These are phyloP conservation scores for Drosophila sturtevanti DNA, from an alignment of 1,140 invertebrate genomes.

Conservation along the genomic window DNA sequence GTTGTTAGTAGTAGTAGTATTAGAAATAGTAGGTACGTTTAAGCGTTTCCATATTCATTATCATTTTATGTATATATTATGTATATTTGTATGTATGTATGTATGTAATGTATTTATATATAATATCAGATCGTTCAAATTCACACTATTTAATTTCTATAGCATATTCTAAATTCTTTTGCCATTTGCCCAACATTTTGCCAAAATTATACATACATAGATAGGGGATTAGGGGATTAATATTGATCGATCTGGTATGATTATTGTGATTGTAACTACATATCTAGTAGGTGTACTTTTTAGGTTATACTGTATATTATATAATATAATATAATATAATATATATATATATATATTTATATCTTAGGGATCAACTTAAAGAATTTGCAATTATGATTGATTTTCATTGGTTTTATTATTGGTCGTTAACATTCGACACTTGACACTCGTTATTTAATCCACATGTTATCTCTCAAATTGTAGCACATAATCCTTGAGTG, in stretches of 20 bases:
- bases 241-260: slow-evolving; percentile 3
- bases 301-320: slow-evolving; percentile 14
- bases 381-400: slow-evolving; percentile 62
- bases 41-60: slow-evolving; percentile 56
- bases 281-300: slow-evolving; percentile 26
- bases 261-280: slow-evolving; percentile 29
- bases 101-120: slow-evolving; percentile 3
- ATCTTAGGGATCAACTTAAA: slow-evolving; percentile 33
- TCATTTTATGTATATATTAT: too few species aligned
- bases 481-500: slow-evolving; percentile 88
- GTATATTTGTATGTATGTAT: slow-evolving; percentile 17
- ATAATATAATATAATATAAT: too few species aligned
- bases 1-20: not conserved
- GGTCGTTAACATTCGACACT: slow-evolving; percentile 41
- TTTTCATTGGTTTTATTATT: slow-evolving; percentile 55
- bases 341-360: slow-evolving; percentile 20
- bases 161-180: not conserved
- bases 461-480: slow-evolving; percentile 86
- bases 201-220: too few species aligned
- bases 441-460: not conserved
- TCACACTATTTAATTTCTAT: not conserved
- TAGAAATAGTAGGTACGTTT: slow-evolving; percentile 49
- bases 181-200: slow-evolving; percentile 15
- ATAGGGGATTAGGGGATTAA: not conserved
- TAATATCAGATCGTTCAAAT: not conserved